Percentiles rank a stretch among this genome's conserved stretches.
These are phyloP conservation scores for Microtus oregoni DNA, from an alignment of 2,113 vertebrate species.

Conservation along the genomic window DNA sequence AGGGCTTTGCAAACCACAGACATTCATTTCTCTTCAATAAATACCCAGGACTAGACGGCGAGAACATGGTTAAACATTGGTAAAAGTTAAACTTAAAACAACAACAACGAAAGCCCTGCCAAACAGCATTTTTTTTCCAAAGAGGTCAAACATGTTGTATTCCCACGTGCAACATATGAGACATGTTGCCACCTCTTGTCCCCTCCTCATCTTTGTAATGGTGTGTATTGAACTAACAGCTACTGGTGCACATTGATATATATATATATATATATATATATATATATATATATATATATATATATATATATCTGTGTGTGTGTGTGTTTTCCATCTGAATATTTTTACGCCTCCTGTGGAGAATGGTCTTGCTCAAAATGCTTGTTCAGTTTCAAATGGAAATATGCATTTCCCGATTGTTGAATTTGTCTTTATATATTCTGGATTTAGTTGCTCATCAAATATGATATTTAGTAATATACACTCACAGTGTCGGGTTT, in stretches of 20 bases:
- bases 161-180: background rate
- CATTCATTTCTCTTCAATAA: constrained; percentile 8
- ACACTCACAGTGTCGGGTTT: too few relatives aligned
- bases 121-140: background rate
- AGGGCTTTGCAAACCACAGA: background rate
- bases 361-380: too few relatives aligned
- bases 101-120: background rate
- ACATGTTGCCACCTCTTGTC: background rate
- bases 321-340: too few relatives aligned
- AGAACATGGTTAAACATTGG: background rate
- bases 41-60: background rate
- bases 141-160: background rate
- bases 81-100: background rate
- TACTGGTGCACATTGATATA: background rate
- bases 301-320: too few relatives aligned
- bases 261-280: too few relatives aligned
- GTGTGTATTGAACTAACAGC: background rate
- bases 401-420: too few relatives aligned
- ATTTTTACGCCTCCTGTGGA: too few relatives aligned
- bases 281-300: too few relatives aligned
- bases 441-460: too few relatives aligned
- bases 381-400: too few relatives aligned
- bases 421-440: too few relatives aligned
- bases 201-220: background rate
- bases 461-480: too few relatives aligned